phyloP scores from a whole-genome alignment of 2,888 invertebrate species.

The Agonum fuliginosum region DNA sequence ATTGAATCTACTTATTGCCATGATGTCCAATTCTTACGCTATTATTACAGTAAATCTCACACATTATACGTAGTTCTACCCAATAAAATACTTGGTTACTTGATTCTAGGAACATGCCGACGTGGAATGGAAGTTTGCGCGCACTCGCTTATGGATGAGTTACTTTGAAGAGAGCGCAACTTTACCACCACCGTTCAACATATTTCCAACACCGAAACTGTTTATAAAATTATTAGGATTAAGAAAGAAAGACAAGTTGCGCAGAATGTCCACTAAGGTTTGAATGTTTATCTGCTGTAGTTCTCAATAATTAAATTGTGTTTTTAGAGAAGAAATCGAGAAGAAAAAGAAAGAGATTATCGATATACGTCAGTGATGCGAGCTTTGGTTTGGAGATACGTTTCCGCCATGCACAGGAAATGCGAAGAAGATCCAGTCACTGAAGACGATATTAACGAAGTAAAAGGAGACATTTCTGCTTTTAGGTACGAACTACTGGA shows the following conservation, averaged over 20 bases:
- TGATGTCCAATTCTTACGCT: slow-evolving; percentile 98
- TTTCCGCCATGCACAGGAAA: slow-evolving; percentile 89
- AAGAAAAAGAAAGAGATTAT: slow-evolving; percentile 81
- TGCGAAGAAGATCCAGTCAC: slow-evolving; percentile 90
- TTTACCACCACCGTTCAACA: slow-evolving; percentile 94
- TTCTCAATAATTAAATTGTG: slow-evolving; percentile 1
- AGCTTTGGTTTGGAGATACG: slow-evolving; percentile 93
- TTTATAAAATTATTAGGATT: slow-evolving; percentile 80
- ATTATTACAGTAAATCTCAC: slow-evolving; percentile 86
- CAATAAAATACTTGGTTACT: neutral
- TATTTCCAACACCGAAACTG: slow-evolving; percentile 91
- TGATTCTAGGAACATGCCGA: slow-evolving; percentile 90
- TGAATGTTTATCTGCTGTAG: slow-evolving; percentile 54
- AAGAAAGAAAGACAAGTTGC: slow-evolving; percentile 77
- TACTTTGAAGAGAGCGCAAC: slow-evolving; percentile 95
- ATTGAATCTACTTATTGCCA: slow-evolving; percentile 95
- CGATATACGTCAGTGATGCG: slow-evolving; percentile 89
- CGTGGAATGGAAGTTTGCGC: slow-evolving; percentile 97
- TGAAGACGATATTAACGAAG: slow-evolving; percentile 95
- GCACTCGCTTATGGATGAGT: slow-evolving; percentile 95
- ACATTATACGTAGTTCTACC: neutral
- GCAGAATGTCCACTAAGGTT: slow-evolving; percentile 76
- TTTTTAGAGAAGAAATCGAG: slow-evolving; percentile 74
- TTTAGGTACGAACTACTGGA: slow-evolving; percentile 94
- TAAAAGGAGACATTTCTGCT: slow-evolving; percentile 94